Evolutionary conservation across 2,888 invertebrate genomes (phyloP), one percentile per base, ranked within the genome.

Genomic region (Galerucella pusilla): DNA sequence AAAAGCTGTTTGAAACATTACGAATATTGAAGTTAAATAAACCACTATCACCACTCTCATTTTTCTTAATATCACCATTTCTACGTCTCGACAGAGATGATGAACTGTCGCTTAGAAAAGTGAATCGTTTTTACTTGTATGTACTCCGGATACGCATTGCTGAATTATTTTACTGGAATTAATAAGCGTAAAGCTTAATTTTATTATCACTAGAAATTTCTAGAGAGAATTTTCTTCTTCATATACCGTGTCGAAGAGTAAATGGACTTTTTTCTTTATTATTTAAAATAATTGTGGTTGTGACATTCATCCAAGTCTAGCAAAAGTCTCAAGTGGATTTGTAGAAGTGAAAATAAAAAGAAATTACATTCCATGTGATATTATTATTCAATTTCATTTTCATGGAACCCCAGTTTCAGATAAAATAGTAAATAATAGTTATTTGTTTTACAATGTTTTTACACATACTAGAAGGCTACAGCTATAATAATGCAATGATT

Each of bases 91-190:
- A 45, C 71, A 63, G 28, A 72, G 60, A 68, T 65, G 49, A 75
- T 73, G 54, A 60, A 54, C 46, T 63, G 68, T 68, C 75, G 66
- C 72, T 2, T 45, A 45, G 52, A 42, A 66, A 57, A 61, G 45
- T 52, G 42, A 78, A 80, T 83, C 81, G 83, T 71, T 68, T 71
- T 65, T 57, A 20, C 45, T 65, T 16, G 64, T 57, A 85, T 83
- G 81, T 84, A 84, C 79, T 84, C 84, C 83, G 83, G 78, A 83
- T 84, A 83, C 84, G 84, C 84, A 84, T 66, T 75, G 64, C 60
- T 76, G 77, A 74, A 77, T 73, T 28, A 28, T 28, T 76, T 65
- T 65, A 59, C 65, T 65, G 35, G 42, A 54, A 49, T 45, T 70
- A 63, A 71, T 64, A 54, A 16, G 46, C 16, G 28, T 61, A 64